Percentiles rank a stretch among this genome's conserved stretches.
Conservation (phyloP, 2,888 invertebrate species). For the Amphipyra tragopoginis region DNA sequence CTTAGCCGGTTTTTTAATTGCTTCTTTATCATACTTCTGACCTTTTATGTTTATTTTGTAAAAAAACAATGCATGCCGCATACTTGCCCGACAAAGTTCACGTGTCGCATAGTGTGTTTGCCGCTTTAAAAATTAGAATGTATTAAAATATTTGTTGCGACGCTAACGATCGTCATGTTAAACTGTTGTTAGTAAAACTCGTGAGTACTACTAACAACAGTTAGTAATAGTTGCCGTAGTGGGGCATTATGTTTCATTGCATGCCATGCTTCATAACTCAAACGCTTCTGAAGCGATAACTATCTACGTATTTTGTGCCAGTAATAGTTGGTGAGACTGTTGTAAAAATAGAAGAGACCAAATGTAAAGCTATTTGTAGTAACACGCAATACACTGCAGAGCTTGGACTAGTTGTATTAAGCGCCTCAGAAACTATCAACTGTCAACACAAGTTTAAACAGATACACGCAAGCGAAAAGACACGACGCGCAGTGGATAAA, state of each 20-base stretch:
- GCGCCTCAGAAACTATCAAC: neutral
- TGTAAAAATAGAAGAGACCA: neutral
- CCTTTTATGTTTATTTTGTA: too few species aligned
- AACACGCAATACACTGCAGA: neutral
- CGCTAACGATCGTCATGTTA: constrained; percentile 13
- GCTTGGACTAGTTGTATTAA: neutral
- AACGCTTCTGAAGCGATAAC: constrained; percentile 6
- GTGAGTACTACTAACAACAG: too few species aligned
- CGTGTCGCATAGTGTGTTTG: too few species aligned
- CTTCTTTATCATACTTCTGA: too few species aligned
- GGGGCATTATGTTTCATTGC: constrained; percentile 14
- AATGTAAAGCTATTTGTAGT: neutral
- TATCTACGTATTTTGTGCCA: constrained; percentile 1
- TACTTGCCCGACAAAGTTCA: too few species aligned
- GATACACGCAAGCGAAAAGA: neutral
- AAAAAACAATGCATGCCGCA: too few species aligned
- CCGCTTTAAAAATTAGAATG: neutral
- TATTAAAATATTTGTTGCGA: constrained; percentile 9
- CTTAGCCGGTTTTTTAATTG: too few species aligned
- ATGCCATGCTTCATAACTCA: constrained; percentile 9
- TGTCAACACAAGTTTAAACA: neutral
- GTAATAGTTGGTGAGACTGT: neutral
- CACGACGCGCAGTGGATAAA: too few species aligned
- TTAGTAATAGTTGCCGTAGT: constrained; percentile 1
- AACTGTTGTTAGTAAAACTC: constrained; percentile 26